Conservation (phyloP, 2,113 vertebrate species). For the Plestiodon gilberti region DNA sequence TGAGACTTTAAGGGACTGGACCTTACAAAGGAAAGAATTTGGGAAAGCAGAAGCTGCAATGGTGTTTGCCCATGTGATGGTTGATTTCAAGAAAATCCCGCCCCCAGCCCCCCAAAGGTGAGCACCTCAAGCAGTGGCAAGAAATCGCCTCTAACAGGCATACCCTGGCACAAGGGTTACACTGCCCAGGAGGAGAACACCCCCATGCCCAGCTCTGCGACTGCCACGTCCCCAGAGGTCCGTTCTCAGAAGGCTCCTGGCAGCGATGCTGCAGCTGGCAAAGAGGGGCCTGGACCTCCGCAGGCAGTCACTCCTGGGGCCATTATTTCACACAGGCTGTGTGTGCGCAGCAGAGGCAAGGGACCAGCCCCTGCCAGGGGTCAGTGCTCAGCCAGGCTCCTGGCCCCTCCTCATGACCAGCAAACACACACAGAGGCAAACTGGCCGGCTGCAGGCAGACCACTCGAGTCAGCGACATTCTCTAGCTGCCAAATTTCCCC, state of each 20-base stretch:
- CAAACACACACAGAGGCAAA: not conserved
- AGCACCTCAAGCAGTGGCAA: not conserved
- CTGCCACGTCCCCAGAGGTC: too few species aligned
- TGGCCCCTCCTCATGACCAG: not conserved
- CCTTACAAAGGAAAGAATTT: not conserved
- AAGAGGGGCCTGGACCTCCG: not conserved
- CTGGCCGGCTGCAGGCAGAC: not conserved
- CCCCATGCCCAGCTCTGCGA: not conserved
- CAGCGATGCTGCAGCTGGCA: not conserved
- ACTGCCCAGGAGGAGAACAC: not conserved
- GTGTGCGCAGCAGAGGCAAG: too few species aligned
- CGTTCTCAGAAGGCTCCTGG: not conserved
- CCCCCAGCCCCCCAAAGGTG: not conserved
- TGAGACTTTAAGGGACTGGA: slow-evolving; percentile 1
- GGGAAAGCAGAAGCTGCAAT: not conserved
- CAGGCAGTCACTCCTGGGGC: not conserved
- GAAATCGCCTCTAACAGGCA: not conserved
- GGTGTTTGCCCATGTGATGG: not conserved
- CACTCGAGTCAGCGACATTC: too few species aligned
- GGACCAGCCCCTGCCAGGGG: not conserved
- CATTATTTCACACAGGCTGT: too few species aligned
- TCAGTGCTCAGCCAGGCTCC: not conserved
- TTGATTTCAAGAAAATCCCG: not conserved
- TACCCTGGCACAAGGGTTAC: rapidly evolving
- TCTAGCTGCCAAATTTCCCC: not conserved